Base-by-base conservation (phyloP, 2,888 invertebrate genomes). In the Cyaniris semiargus region DNA sequence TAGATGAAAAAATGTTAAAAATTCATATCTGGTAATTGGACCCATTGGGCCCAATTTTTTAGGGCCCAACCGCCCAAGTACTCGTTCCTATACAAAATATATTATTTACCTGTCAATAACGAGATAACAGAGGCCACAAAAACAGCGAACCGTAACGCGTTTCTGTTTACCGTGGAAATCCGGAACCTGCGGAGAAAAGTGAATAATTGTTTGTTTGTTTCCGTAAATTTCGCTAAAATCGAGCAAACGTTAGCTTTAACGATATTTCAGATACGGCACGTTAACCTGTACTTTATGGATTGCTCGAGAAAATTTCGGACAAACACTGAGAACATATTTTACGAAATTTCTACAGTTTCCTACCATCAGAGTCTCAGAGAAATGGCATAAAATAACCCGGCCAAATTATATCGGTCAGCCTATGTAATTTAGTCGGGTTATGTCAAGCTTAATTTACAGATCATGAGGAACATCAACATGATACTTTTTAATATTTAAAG, bases 41-140 rank as follows among this genome's bases (percentile, higher is more conserved):
- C n/a, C n/a, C n/a, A n/a, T n/a, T n/a, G n/a, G n/a, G n/a, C n/a
- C n/a, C n/a, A n/a, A n/a, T n/a, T n/a, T n/a, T n/a, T n/a, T n/a
- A n/a, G n/a, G n/a, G n/a, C n/a, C n/a, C n/a, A n/a, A n/a, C n/a
- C n/a, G n/a, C n/a, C n/a, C n/a, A n/a, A n/a, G n/a, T n/a, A n/a
- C n/a, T n/a, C n/a, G n/a, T 53, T 53, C 18, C 15, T 18, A 53
- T 53, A 15, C 6, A 27, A 66, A 1, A 31, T 27, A 66, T 66
- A 66, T 27, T 66, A 66, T 27, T 66, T 27, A 66, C 66, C 15
- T 31, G 66, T 31, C 66, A 66, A 66, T 66, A 66, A 60, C 23
- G 1, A 31, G 10, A 10, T 60, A 23, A 60, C 60, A 60, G 21
- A 10, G 60, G 27, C 66, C 66, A 66, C 66, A 13, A 66, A 66